Conservation (phyloP, 2,888 invertebrate genomes). For the Amphipyra tragopoginis region DNA sequence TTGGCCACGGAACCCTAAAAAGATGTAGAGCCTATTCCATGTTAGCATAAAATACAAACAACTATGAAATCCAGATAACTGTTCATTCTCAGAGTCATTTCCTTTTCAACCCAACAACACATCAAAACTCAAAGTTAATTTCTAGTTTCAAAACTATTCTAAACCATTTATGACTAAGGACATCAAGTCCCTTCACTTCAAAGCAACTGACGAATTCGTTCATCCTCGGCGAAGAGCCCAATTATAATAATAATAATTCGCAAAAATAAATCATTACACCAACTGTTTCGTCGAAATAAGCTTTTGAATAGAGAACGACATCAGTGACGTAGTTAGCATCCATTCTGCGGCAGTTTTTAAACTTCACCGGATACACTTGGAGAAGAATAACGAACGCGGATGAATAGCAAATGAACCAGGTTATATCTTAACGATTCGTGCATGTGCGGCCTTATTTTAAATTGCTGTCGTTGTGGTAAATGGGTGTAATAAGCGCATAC, state of each 20-base stretch:
- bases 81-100: no score
- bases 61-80: no score
- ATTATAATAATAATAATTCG: slow-evolving; percentile 39
- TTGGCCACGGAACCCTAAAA: no score
- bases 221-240: slow-evolving; percentile 18
- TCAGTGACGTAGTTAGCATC: slow-evolving; percentile 37
- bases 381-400: slow-evolving; percentile 38
- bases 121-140: no score
- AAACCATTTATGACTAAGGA: no score
- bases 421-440: slow-evolving; percentile 45
- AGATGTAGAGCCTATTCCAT: no score
- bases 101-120: no score
- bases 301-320: slow-evolving; percentile 34
- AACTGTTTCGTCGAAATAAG: slow-evolving; percentile 29
- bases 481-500: not conserved
- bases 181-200: not conserved
- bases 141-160: no score
- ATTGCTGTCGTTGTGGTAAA: slow-evolving; percentile 14
- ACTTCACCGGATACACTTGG: slow-evolving; percentile 15
- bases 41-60: no score
- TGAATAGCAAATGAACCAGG: slow-evolving; percentile 48
- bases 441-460: slow-evolving; percentile 26
- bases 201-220: slow-evolving; percentile 1
- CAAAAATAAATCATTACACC: slow-evolving; percentile 35
- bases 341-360: slow-evolving; percentile 37